Evolutionary conservation across 1,140 invertebrate species (phyloP), one percentile per base, ranked within the genome.

Genomic region (Triops cancriformis): DNA sequence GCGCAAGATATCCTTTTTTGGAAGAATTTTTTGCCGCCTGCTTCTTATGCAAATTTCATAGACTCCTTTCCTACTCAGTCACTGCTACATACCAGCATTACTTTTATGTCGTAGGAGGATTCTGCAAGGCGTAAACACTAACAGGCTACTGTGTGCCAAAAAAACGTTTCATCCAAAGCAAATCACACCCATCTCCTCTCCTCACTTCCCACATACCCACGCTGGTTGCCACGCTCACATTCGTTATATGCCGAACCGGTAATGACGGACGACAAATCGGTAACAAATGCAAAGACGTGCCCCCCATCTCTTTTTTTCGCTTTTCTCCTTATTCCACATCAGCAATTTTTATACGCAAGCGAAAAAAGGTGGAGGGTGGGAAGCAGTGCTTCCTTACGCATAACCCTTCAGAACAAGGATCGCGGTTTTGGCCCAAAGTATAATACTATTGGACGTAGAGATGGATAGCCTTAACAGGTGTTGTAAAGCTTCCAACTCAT

Each of bases 391-490:
- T 64, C 10, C 51, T 64, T 64, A 64, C 51, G 51, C 51, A 18
- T 64, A 64, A 64, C 14, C 51, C 51, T 14, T 14, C 23, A 10
- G 23, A n/a, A 64, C n/a, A 64, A 5, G 51, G 9, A 14, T 18
- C 51, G 10, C 18, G 18, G 10, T 64, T 64, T 64, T 64, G n/a
- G 51, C 51, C 14, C 3, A 1, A 10, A 23, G 43, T 45, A 12
- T 45, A n/a, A 5, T 64, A 5, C 51, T 12, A 18, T 23, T n/a
- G 51, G 51, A 64, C 18, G 51, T 5, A 64, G 51, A 64, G 51
- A 64, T 64, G 51, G 51, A 64, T 64, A 64, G 51, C 51, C 51
- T 14, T 64, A 64, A 64, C 51, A 64, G 51, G 51, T 64, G 51
- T 64, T 64, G 51, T 64, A 64, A 64, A 64, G 18, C 51, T 64